These are phyloP conservation scores for Crotophaga sulcirostris DNA, from an alignment of 2,113 vertebrate genomes.

Conservation along the genomic window DNA sequence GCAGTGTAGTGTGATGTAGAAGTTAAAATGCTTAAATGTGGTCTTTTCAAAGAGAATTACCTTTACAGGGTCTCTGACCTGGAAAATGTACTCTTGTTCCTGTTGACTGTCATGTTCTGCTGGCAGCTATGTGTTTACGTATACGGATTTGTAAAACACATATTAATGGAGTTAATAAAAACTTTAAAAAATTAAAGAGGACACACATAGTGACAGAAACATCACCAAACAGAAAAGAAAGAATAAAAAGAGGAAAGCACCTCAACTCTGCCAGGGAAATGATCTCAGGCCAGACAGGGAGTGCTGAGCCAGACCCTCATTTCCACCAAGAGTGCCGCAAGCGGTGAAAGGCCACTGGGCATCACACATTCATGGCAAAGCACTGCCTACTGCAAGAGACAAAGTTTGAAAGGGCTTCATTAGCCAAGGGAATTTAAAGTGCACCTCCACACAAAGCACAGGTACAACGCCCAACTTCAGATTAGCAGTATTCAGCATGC, in stretches of 20 bases:
- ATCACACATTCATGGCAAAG: neutral
- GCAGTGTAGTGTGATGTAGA: neutral
- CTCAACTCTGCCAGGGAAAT: neutral
- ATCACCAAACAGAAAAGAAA: neutral
- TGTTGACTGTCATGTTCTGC: neutral
- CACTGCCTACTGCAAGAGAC: rapidly evolving
- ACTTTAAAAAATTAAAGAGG: neutral
- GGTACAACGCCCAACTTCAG: neutral
- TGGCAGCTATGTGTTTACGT: neutral
- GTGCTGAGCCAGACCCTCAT: neutral
- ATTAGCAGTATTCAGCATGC: neutral
- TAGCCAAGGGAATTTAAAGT: neutral
- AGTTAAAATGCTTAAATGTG: neutral
- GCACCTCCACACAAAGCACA: neutral
- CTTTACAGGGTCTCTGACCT: neutral
- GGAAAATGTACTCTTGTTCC: neutral
- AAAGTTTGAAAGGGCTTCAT: neutral
- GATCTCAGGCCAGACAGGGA: neutral
- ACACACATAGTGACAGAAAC: neutral
- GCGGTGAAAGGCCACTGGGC: neutral
- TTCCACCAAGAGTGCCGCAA: neutral
- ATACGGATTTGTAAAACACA: neutral
- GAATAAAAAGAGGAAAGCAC: neutral
- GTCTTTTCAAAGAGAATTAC: neutral
- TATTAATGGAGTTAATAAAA: neutral